Conservation (phyloP, 2,888 invertebrate species). For the Clanis bilineata region DNA sequence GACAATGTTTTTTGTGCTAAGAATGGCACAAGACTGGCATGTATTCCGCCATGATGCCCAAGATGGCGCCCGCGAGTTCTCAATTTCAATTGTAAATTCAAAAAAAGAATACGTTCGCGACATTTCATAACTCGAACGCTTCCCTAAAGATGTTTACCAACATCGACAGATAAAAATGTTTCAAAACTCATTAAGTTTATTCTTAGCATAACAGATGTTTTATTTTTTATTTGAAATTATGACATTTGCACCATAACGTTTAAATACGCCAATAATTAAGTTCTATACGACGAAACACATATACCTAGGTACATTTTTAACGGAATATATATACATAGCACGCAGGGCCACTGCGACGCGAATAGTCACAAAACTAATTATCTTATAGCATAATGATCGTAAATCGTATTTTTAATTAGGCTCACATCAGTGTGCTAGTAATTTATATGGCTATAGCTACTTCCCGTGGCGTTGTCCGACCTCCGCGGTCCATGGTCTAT, state of each 20-base stretch:
- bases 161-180: background rate
- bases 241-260: background rate
- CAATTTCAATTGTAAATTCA: background rate
- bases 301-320: background rate
- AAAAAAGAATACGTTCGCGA: background rate
- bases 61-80: conserved; percentile 22
- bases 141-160: background rate
- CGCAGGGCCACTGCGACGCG: conserved; percentile 12
- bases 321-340: background rate
- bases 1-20: conserved; percentile 6
- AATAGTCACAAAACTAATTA: conserved; percentile 44
- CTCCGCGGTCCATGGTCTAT: conserved; percentile 36
- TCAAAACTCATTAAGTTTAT: background rate
- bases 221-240: conserved; percentile 1
- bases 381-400: conserved; percentile 38
- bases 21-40: conserved; percentile 11
- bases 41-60: conserved; percentile 17
- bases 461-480: conserved; percentile 55
- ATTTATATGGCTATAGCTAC: conserved; percentile 46
- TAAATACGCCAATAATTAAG: background rate
- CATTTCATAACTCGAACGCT: background rate
- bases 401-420: conserved; percentile 51
- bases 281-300: conserved; percentile 24
- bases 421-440: conserved; percentile 41
- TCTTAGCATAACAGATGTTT: background rate